Evolutionary conservation across 2,797 vertebrate genomes (phyloP).

Genomic region (Yasuhikotakia modesta): DNA sequence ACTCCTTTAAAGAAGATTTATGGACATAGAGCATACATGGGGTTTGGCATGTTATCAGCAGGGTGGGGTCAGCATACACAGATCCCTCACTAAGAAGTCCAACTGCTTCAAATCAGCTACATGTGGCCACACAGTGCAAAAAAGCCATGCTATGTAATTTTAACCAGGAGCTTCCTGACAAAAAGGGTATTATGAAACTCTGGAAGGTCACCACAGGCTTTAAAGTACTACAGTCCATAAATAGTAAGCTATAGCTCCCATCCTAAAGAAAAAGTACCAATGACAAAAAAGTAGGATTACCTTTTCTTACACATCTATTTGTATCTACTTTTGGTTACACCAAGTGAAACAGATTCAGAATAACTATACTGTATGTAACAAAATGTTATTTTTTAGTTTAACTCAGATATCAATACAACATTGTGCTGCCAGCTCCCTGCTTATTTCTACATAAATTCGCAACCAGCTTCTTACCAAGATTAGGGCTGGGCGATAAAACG

Average conservation of each 20-base stretch:
- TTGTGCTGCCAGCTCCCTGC: too few species aligned
- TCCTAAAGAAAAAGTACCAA: neutral
- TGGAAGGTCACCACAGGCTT: constrained; percentile 18
- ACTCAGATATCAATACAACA: too few species aligned
- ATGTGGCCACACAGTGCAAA: constrained; percentile 25
- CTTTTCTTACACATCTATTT: too few species aligned
- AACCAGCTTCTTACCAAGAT: too few species aligned
- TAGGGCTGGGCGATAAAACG: too few species aligned
- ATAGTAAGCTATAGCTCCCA: neutral
- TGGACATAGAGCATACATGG: constrained; percentile 42
- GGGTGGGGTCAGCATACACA: constrained; percentile 43
- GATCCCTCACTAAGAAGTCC: constrained; percentile 39
- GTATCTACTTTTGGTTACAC: too few species aligned
- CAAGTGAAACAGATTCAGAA: too few species aligned
- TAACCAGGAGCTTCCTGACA: constrained; percentile 25
- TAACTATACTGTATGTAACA: too few species aligned
- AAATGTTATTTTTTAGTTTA: too few species aligned
- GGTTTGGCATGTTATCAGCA: constrained; percentile 51
- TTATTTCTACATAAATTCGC: too few species aligned
- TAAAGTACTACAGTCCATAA: constrained; percentile 21
- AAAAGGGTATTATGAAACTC: constrained; percentile 20
- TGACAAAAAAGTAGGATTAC: neutral
- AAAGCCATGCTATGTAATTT: constrained; percentile 32
- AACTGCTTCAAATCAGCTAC: constrained; percentile 47
- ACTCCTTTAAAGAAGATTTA: constrained; percentile 51